Evolutionary conservation across 1,140 invertebrate genomes (phyloP).

Genomic region (Brachionus paranguensis): DNA sequence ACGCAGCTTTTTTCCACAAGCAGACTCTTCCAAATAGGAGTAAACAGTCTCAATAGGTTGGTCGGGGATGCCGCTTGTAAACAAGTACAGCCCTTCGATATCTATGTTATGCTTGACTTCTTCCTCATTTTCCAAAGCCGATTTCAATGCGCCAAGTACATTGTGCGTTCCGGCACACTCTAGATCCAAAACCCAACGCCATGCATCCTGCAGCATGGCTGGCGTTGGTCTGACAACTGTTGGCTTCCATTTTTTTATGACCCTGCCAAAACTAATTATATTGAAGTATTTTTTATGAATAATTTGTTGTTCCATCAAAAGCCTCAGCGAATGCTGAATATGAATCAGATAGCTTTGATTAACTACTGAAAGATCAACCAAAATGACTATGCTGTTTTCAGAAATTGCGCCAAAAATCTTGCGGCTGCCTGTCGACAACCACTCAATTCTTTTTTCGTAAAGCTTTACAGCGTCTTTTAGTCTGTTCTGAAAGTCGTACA

Average conservation of each 20-base stretch:
- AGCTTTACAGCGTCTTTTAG: conserved; percentile 50
- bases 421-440: conserved; percentile 52
- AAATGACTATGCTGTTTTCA: conserved; percentile 53
- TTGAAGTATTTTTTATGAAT: conserved; percentile 55
- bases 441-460: conserved; percentile 53
- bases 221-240: conserved; percentile 52
- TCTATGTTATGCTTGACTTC: conserved; percentile 52
- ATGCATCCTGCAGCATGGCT: conserved; percentile 53
- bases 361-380: conserved; percentile 53
- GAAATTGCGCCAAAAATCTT: conserved; percentile 54
- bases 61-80: conserved; percentile 53
- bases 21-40: conserved; percentile 51
- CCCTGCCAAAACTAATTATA: conserved; percentile 53
- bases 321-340: conserved; percentile 54
- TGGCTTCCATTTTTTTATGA: conserved; percentile 48
- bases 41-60: conserved; percentile 48
- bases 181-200: conserved; percentile 52
- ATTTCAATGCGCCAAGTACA: conserved; percentile 49
- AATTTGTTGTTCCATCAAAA: conserved; percentile 55
- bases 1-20: conserved; percentile 45
- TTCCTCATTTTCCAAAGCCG: conserved; percentile 54
- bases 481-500: conserved; percentile 57
- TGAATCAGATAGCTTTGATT: conserved; percentile 55
- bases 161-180: conserved; percentile 55
- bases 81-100: conserved; percentile 54